phyloP scores from a whole-genome alignment of 2,888 invertebrate species.

The Eupelmus urozonus region DNA sequence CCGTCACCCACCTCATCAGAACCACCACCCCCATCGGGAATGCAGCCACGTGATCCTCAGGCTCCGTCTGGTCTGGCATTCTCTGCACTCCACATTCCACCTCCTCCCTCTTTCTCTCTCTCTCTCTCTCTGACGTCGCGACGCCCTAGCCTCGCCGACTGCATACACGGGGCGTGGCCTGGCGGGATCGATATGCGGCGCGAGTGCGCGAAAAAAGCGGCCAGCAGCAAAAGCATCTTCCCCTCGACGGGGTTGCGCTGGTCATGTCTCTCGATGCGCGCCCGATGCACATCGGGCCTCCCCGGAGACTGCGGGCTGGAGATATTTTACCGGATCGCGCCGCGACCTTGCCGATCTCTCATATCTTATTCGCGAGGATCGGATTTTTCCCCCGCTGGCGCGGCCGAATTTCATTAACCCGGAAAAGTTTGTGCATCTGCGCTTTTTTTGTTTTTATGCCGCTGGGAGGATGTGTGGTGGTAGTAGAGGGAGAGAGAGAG shows the following conservation, averaged over 20 bases:
- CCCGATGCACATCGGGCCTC: too few relatives aligned
- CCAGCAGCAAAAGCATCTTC: not conserved
- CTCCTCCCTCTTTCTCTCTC: too few relatives aligned
- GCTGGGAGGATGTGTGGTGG: not conserved
- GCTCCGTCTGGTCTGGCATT: constrained; percentile 34
- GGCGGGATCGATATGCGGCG: constrained; percentile 48
- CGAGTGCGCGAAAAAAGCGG: not conserved
- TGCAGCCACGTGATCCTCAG: constrained; percentile 5
- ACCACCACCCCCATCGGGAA: not conserved
- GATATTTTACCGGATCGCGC: not conserved
- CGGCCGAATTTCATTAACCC: constrained; percentile 39
- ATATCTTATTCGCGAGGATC: not conserved
- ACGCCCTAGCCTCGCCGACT: not conserved
- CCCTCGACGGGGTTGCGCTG: too few relatives aligned
- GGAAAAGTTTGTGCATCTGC: constrained; percentile 8
- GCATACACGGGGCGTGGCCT: constrained; percentile 56
- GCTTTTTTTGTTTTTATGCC: not conserved
- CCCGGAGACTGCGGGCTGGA: too few relatives aligned
- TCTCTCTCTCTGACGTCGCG: constrained; percentile 25
- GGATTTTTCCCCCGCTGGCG: not conserved
- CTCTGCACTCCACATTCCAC: too few relatives aligned
- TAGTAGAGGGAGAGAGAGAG: not conserved
- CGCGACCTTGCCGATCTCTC: not conserved
- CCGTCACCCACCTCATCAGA: not conserved
- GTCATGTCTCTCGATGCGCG: not conserved